Evolutionary conservation across 2,797 vertebrate species (phyloP), one percentile per base, ranked within the genome.

Genomic region (Falco novaeseelandiae): DNA sequence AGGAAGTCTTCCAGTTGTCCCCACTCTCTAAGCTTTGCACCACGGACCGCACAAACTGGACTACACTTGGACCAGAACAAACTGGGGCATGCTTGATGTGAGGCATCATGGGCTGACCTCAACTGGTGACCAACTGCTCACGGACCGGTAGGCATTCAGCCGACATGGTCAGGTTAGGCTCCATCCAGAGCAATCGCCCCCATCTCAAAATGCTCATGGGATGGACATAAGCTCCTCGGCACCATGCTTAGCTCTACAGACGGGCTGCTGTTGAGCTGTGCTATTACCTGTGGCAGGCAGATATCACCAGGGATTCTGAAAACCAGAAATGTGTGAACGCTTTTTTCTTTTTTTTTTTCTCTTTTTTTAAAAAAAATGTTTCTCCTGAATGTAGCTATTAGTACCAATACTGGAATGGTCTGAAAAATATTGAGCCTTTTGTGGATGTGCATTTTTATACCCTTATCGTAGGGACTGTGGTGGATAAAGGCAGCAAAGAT

Each of bases 21-120:
- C 17, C 34, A 21, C 34, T 66, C 6, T 4, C 11, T 40, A 15
- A 20, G 8, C 4, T 81, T 83, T 36, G 4, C 8, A 29, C 7
- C 0, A 0, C 6, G 17, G 49, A 57, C 25, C 44, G 17, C 12
- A n/a, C 22, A 49, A n/a, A 40, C 2, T 27, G 23, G 10, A 9
- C 36, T 55, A 62, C 46, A 44, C 51, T 57, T 67, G 27, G 44
- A 54, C 13, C 12, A n/a, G 16, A 78, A 51, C 36, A 65, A 51
- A 55, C 25, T 17, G 14, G 14, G 13, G 3, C 0, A 1, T 27
- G 32, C 18, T 18, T 66, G 15, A 12, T 12, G 19, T 65, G n/a
- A 46, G 14, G 27, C 26, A 48, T 34, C 4, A 8, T n/a, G 36
- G 36, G 2, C 16, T 65, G 46, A 40, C 26, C 19, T 36, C 26